A percentile compares a stretch with the other conserved stretches of the same genome.
Conservation (phyloP, 2,888 invertebrate genomes). For the Lymantria monacha region DNA sequence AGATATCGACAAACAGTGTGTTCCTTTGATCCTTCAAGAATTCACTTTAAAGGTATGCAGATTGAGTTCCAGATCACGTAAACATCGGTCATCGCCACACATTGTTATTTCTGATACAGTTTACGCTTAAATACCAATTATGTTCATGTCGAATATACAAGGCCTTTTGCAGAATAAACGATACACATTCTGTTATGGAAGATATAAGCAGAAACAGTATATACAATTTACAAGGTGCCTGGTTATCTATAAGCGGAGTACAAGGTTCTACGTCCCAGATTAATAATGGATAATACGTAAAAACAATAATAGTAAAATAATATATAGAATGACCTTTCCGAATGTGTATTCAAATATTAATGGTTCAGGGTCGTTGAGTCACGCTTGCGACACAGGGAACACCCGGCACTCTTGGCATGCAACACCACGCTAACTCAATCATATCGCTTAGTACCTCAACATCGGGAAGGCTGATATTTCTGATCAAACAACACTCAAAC, state of each 20-base stretch:
- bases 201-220: too few relatives aligned
- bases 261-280: too few relatives aligned
- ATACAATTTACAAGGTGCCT: too few relatives aligned
- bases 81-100: constrained; percentile 53
- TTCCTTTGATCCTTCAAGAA: constrained; percentile 67
- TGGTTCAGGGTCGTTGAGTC: constrained; percentile 69
- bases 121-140: constrained; percentile 36
- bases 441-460: constrained; percentile 34
- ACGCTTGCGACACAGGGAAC: constrained; percentile 64
- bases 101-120: constrained; percentile 49
- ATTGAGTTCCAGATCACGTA: constrained; percentile 46
- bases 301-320: constrained; percentile 34
- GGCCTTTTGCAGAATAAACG: constrained; percentile 6
- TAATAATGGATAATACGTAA: too few relatives aligned
- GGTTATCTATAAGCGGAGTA: too few relatives aligned
- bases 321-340: constrained; percentile 43
- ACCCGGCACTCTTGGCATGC: constrained; percentile 69
- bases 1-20: constrained; percentile 51
- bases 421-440: constrained; percentile 41
- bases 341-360: constrained; percentile 54
- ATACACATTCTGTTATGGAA: too few relatives aligned
- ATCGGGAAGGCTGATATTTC: constrained; percentile 15
- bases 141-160: constrained; percentile 14
- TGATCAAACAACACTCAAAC: constrained; percentile 16
- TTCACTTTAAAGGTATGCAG: constrained; percentile 45